Percentiles rank a stretch among this genome's conserved stretches.
Evolutionary conservation across 2,113 vertebrate genomes (phyloP).

Genomic region (Oncorhynchus kisutch): DNA sequence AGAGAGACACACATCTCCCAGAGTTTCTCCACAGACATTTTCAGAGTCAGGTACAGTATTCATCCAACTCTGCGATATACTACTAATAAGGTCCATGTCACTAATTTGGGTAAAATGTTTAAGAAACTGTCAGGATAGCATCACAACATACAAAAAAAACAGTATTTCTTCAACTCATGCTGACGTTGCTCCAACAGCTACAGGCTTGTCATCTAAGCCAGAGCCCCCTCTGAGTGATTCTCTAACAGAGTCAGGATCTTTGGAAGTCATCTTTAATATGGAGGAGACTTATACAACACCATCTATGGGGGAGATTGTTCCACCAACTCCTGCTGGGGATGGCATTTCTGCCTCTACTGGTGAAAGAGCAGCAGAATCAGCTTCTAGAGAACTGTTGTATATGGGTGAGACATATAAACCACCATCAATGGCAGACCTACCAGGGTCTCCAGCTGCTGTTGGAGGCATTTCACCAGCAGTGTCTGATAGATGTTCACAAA

Average conservation of each 20-base stretch:
- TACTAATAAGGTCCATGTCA: not conserved
- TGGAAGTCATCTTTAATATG: not conserved
- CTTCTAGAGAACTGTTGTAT: not conserved
- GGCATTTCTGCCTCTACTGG: no score
- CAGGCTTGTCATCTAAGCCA: not conserved
- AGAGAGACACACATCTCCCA: conserved; percentile 2
- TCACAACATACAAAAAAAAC: not conserved
- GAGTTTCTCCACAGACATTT: not conserved
- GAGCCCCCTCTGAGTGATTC: not conserved
- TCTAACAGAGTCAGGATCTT: not conserved
- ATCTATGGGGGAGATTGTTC: no score
- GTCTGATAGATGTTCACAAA: not conserved
- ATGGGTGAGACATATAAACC: not conserved
- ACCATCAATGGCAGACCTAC: not conserved
- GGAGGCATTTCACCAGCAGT: not conserved
- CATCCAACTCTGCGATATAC: no score
- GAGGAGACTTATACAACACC: not conserved
- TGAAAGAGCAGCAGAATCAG: not conserved
- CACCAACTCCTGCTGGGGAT: no score
- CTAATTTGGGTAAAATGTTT: no score
- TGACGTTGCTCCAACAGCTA: not conserved
- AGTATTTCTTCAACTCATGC: not conserved
- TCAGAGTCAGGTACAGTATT: not conserved
- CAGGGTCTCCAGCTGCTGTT: not conserved
- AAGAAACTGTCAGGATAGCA: no score